A percentile compares a stretch with the other conserved stretches of the same genome.
Evolutionary conservation across 2,888 invertebrate species (phyloP).

Genomic region (Drosophila cognata): DNA sequence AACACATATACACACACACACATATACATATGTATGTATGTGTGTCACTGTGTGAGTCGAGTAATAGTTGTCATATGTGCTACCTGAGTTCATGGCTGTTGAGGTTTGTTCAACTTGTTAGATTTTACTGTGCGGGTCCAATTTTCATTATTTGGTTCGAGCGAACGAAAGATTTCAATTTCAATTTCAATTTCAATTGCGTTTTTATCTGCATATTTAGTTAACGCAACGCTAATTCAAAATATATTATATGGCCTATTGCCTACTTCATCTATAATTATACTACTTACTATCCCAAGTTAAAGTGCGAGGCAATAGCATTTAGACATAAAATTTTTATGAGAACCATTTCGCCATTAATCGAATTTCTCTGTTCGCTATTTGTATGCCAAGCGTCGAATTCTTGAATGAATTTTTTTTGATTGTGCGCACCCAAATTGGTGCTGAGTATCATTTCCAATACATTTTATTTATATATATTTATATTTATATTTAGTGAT

Average conservation of each 20-base stretch:
- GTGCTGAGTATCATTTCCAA: background rate
- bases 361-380: background rate
- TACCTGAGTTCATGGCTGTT: conserved; percentile 66
- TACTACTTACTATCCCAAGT: background rate
- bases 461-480: background rate
- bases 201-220: conserved; percentile 17
- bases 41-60: conserved; percentile 9
- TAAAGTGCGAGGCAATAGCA: background rate
- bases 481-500: background rate
- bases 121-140: conserved; percentile 35
- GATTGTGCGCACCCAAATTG: background rate
- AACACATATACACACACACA: background rate
- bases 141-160: conserved; percentile 39
- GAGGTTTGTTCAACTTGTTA: conserved; percentile 70
- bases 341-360: background rate
- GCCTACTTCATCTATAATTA: background rate
- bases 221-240: background rate
- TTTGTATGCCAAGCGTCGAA: background rate
- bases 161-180: conserved; percentile 20
- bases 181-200: conserved; percentile 22
- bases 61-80: conserved; percentile 42
- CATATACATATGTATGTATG: background rate
- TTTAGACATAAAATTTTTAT: background rate
- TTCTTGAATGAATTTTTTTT: background rate
- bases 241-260: background rate